Evolutionary conservation across 2,113 vertebrate genomes (phyloP).

Genomic region (Epinephelus cyanopodus): DNA sequence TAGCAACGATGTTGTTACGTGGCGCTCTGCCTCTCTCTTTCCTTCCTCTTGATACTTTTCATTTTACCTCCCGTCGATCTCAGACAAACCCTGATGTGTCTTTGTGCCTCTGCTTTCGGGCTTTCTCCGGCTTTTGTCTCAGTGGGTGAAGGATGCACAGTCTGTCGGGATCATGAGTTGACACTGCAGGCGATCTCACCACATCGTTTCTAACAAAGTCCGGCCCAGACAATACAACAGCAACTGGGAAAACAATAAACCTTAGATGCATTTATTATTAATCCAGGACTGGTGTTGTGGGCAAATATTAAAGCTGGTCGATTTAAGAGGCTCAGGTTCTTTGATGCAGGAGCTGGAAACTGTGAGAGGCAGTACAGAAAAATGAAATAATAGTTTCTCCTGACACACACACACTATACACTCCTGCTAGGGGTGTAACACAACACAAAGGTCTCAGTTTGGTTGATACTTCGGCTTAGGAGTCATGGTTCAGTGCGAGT

Average conservation of each 20-base stretch:
- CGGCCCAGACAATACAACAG: not conserved
- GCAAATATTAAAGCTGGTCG: not conserved
- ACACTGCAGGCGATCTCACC: not conserved
- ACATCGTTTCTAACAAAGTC: not conserved
- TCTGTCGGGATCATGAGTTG: constrained; percentile 15
- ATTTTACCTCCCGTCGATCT: not conserved
- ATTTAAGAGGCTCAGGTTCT: not conserved
- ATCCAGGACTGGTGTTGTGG: constrained; percentile 2
- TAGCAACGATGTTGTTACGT: not conserved
- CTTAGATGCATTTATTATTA: constrained; percentile 3
- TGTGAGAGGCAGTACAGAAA: not conserved
- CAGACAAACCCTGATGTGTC: not conserved
- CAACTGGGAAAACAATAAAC: not conserved
- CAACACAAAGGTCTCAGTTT: too few species aligned
- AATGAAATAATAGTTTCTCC: too few species aligned
- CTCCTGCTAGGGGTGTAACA: too few species aligned
- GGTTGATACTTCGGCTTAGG: too few species aligned
- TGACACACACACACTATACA: too few species aligned
- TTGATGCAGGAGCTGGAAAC: not conserved
- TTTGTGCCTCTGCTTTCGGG: not conserved
- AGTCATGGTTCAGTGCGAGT: too few species aligned
- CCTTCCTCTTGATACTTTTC: not conserved
- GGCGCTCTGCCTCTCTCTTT: not conserved
- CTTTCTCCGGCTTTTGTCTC: not conserved
- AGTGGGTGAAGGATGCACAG: constrained; percentile 4